Base-by-base conservation (phyloP, 2,113 vertebrate species). In the Chionodraco myersi region DNA sequence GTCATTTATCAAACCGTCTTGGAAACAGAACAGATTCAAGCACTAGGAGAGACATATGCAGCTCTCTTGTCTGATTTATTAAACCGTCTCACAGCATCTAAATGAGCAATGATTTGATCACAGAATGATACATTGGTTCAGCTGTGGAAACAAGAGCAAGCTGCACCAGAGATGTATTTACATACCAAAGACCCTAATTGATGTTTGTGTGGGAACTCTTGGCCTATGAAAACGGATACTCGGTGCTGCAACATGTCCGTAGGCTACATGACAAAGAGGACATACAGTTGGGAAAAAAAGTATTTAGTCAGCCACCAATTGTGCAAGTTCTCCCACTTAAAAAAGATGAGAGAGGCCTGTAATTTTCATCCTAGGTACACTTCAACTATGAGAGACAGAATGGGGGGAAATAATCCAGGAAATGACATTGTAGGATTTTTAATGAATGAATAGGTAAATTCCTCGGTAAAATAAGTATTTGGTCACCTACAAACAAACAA, bases 51-150 rank as follows among this genome's bases (percentile, higher is more conserved):
- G 83, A 84, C 80, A 75, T 72, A 87, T 78, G 81, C 85, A 84
- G 45, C 83, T 69, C 77, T 79, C 77, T 49, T 48, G 30, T 79
- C 67, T 89, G 83, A 90, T 89, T 92, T 87, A 92, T 92, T 85
- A 80, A 89, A 86, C 73, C 62, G 75, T 79, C 41, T 18, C 53
- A 54, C 69, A 61, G 79, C 62, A 80, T 83, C 78, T 84, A 86
- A 88, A 89, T 85, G 81, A 87, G 86, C 86, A 70, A 83, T 89
- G 86, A 92, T 92, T 87, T 88, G 83, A 90, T 91, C 86, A 70
- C 67, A 69, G 72, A 69, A 83, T 90, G 81, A 91, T 86, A 18
- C 81, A 86, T 80, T 84, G 87, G 87, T 84, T 88, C 78, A 77
- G 81, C 67, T 67, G 68, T 87, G 70, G 66, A 79, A 87, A 86